These are phyloP conservation scores for Neuroterus valhalla DNA, from an alignment of 1,140 invertebrate species.

Conservation along the genomic window DNA sequence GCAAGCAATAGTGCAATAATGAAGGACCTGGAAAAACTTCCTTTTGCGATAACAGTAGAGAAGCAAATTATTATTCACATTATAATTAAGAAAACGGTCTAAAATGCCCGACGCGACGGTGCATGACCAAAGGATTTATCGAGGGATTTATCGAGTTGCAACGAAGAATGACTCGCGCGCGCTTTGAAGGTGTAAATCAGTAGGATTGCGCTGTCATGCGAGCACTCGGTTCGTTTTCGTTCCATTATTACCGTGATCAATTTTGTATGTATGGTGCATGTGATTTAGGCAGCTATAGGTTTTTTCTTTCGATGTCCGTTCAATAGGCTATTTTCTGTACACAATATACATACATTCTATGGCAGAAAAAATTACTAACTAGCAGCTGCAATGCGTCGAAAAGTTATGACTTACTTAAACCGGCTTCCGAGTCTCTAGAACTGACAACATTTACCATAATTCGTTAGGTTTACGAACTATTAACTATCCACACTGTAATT, in stretches of 20 bases:
- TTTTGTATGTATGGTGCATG: not conserved
- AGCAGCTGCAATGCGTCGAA: conserved; percentile 21
- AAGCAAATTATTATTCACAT: conserved; percentile 7
- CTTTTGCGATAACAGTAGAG: no score
- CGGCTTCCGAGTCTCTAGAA: not conserved
- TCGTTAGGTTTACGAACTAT: conserved; percentile 2
- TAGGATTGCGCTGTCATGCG: conserved; percentile 28
- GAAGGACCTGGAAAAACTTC: no score
- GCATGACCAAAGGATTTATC: conserved; percentile 30
- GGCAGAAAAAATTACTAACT: conserved; percentile 19
- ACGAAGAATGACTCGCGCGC: conserved; percentile 28
- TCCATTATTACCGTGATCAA: conserved; percentile 14
- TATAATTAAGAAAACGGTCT: conserved; percentile 12
- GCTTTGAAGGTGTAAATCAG: conserved; percentile 24
- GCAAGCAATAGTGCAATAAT: no score
- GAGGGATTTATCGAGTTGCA: conserved; percentile 30
- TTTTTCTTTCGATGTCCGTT: not conserved
- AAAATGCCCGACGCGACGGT: conserved; percentile 28
- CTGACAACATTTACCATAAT: conserved; percentile 23
- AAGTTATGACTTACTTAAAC: conserved; percentile 21
- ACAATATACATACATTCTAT: not conserved
- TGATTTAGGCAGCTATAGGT: conserved; percentile 2
- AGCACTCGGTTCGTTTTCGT: conserved; percentile 22
- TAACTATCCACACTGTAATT: not conserved
- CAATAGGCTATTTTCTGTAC: conserved; percentile 6